These are phyloP conservation scores for Euwallacea fornicatus DNA, from an alignment of 1,140 invertebrate genomes.

Conservation along the genomic window DNA sequence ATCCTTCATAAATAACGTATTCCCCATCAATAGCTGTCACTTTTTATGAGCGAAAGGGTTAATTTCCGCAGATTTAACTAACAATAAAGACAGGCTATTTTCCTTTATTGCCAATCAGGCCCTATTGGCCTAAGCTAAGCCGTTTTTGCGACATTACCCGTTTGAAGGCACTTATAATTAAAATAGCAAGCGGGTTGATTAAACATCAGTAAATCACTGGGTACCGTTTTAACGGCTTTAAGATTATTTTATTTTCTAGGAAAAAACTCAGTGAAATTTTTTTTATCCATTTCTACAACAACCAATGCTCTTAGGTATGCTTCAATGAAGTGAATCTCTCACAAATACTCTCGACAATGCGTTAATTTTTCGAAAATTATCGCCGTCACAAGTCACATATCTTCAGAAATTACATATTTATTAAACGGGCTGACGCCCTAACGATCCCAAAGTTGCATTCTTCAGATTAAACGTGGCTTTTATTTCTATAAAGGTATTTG, in stretches of 20 bases:
- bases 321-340: neutral
- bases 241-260: too few species aligned
- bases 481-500: slow-evolving; percentile 24
- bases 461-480: slow-evolving; percentile 20
- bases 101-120: neutral
- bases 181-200: too few species aligned
- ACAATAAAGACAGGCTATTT: neutral
- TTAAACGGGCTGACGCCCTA: slow-evolving; percentile 9
- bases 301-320: too few species aligned
- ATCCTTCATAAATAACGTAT: too few species aligned
- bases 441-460: slow-evolving; percentile 11
- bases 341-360: neutral
- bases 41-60: too few species aligned
- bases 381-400: slow-evolving; percentile 19
- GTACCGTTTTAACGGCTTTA: too few species aligned
- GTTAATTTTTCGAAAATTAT: slow-evolving; percentile 16
- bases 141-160: neutral
- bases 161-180: too few species aligned
- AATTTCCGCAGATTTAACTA: neutral
- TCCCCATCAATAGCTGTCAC: too few species aligned
- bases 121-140: neutral
- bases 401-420: slow-evolving; percentile 26
- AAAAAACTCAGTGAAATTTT: too few species aligned
- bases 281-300: too few species aligned
- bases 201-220: too few species aligned